Evolutionary conservation across 2,113 vertebrate genomes (phyloP), one percentile per base, ranked within the genome.

Genomic region (Mastomys coucha): DNA sequence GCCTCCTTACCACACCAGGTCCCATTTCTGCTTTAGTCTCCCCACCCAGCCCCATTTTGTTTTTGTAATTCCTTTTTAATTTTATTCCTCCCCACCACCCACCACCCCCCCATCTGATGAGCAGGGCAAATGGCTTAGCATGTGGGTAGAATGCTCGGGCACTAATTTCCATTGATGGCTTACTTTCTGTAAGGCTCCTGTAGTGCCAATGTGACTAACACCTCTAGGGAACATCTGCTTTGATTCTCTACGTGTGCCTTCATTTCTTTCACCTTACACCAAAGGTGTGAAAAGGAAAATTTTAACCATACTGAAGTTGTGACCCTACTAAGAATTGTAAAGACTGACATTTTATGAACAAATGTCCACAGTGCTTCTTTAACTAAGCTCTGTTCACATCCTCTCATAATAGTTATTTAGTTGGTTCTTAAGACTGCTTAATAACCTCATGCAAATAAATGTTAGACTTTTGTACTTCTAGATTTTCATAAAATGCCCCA

Each of bases 241-340:
- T 28, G 19, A 58, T 16, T n/a, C n/a, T 60, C 13, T n/a, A n/a
- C n/a, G n/a, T n/a, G n/a, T n/a, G n/a, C 28, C 45, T 95, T 88
- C 90, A 65, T 81, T 89, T 89, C 53, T 65, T 78, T 91, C 39
- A 45, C 20, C 22, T 75, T 82, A 33, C 86, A 24, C 67, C 87
- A 73, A n/a, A 91, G 69, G 51, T n/a, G 22, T 20, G 20, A n/a
- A n/a, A n/a, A n/a, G n/a, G n/a, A n/a, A 89, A 86, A 56, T 14
- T 6, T 49, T 31, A 56, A 36, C 49, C 33, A 13, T 49, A 14
- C 17, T 33, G 16, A 26, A 51, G 63, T 88, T 22, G 0, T 93
- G 45, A 22, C 65, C 77, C 31, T 20, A 36, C 73, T 60, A 65
- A 45, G 28, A 42, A 17, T 60, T 84, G 84, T 88, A 31, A 77